These are phyloP conservation scores for Peucedramus taeniatus DNA, from an alignment of 2,113 vertebrate species.

Conservation along the genomic window DNA sequence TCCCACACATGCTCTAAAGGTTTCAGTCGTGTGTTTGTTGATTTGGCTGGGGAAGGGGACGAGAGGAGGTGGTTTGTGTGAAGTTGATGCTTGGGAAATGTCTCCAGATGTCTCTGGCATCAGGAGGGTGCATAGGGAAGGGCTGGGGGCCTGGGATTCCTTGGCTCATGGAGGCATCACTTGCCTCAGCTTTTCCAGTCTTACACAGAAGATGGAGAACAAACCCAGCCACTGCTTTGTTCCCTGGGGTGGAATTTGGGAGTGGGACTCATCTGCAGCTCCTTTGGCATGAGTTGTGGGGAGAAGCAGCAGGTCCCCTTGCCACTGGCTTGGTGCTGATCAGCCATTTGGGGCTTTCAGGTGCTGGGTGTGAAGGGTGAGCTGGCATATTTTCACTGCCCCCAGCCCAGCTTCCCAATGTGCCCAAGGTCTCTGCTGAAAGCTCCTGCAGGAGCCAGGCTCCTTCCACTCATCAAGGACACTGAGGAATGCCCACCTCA, in stretches of 20 bases:
- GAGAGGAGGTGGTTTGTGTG: background rate
- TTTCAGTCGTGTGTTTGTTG: background rate
- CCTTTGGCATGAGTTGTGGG: background rate
- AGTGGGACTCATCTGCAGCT: background rate
- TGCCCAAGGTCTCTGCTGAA: background rate
- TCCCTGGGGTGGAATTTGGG: background rate
- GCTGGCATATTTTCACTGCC: background rate
- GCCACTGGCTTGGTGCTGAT: background rate
- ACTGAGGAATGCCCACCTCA: background rate
- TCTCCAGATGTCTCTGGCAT: background rate
- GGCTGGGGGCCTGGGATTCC: background rate
- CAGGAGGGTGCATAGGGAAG: background rate
- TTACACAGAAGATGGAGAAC: background rate
- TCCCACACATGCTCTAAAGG: background rate
- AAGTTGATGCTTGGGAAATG: background rate
- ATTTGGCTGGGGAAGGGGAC: background rate
- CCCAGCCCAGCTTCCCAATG: background rate
- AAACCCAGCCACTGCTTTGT: background rate
- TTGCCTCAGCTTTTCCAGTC: background rate
- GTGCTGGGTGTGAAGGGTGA: background rate
- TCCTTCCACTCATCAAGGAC: background rate
- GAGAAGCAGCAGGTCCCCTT: background rate
- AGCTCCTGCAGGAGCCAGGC: background rate
- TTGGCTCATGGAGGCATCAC: background rate
- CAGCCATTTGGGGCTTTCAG: background rate